phyloP scores from a whole-genome alignment of 2,888 invertebrate species.

The Danaus chrysippus region DNA sequence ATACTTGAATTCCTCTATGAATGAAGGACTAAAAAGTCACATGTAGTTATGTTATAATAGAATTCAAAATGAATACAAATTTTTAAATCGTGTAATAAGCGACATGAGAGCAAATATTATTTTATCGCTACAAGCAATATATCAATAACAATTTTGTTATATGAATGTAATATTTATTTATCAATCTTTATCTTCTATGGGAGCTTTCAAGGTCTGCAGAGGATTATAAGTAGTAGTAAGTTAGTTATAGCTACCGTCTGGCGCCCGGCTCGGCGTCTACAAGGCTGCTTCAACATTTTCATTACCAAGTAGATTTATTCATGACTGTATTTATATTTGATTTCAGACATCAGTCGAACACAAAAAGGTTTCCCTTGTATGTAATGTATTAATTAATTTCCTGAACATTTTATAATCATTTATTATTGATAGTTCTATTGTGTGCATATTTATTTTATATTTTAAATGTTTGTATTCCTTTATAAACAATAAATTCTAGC shows the following conservation, averaged over 20 bases:
- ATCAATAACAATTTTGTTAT: not conserved
- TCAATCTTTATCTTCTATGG: conserved; percentile 15
- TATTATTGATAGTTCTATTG: no score
- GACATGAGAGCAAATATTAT: not conserved
- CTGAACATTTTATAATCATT: no score
- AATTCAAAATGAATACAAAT: no score
- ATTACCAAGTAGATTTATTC: conserved; percentile 23
- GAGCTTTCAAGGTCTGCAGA: conserved; percentile 34
- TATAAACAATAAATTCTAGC: no score
- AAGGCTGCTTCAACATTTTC: conserved; percentile 44
- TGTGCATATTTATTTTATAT: no score
- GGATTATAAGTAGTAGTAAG: conserved; percentile 8
- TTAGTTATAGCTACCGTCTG: conserved; percentile 30
- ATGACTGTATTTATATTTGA: conserved; percentile 11
- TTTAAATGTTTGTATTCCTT: no score
- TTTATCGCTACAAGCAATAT: not conserved
- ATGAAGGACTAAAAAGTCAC: not conserved
- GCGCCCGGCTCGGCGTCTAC: conserved; percentile 38
- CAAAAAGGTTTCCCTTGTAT: not conserved
- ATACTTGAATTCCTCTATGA: not conserved
- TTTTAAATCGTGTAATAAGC: no score
- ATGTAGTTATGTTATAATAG: not conserved
- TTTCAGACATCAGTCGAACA: not conserved
- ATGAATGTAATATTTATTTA: not conserved
- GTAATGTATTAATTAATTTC: not conserved